Percentiles rank a stretch among this genome's conserved stretches.
Conservation (phyloP, 2,797 vertebrate species). For the Furcifer pardalis region DNA sequence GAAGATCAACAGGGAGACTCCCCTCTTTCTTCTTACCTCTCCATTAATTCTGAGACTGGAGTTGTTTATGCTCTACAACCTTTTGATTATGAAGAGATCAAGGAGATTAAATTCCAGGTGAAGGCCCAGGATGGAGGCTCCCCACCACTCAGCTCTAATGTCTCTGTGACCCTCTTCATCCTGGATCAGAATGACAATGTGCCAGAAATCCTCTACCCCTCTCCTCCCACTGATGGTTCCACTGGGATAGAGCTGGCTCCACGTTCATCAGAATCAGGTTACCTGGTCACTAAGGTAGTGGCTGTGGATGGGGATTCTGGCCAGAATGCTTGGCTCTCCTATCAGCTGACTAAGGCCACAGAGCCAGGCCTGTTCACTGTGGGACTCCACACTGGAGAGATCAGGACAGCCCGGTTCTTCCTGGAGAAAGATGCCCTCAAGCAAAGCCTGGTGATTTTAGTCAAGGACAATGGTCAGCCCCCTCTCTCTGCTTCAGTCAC, state of each 20-base stretch:
- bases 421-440: no score
- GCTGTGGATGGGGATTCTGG: no score
- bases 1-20: background rate
- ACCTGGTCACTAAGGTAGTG: no score
- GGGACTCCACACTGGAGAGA: no score
- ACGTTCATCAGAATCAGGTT: no score
- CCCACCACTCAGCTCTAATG: conserved; percentile 49
- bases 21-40: conserved; percentile 71
- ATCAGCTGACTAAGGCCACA: no score
- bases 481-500: conserved; percentile 53
- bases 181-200: conserved; percentile 63
- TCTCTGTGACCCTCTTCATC: conserved; percentile 51
- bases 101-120: background rate
- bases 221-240: conserved; percentile 54
- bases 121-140: conserved; percentile 31
- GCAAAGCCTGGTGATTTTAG: no score
- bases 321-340: no score
- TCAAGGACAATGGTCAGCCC: no score
- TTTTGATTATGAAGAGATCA: conserved; percentile 66
- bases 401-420: no score
- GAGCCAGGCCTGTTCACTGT: no score
- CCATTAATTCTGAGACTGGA: conserved; percentile 78
- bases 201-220: conserved; percentile 45
- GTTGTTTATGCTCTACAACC: conserved; percentile 72
- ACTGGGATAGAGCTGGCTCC: conserved; percentile 62